phyloP scores from a whole-genome alignment of 2,113 vertebrate genomes.

The Tachuris rubrigastra region DNA sequence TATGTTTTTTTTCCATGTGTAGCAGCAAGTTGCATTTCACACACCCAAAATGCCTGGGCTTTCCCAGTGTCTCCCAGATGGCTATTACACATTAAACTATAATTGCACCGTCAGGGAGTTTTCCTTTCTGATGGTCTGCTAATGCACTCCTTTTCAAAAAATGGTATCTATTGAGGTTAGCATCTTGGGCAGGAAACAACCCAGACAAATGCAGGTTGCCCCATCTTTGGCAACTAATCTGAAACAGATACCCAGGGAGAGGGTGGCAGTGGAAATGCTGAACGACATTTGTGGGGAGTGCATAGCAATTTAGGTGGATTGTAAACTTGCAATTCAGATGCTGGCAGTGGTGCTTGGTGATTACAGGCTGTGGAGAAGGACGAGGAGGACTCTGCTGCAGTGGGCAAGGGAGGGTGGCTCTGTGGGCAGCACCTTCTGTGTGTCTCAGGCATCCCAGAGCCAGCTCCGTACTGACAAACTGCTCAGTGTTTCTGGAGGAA shows the following conservation, averaged over 20 bases:
- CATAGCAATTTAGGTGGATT: background rate
- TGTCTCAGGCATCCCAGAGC: background rate
- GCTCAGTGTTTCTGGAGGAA: background rate
- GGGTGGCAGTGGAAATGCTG: background rate
- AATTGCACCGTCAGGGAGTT: constrained; percentile 33
- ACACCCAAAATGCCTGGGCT: background rate
- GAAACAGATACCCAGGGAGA: constrained; percentile 9
- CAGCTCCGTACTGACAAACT: background rate
- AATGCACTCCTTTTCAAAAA: background rate
- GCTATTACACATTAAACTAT: constrained; percentile 4
- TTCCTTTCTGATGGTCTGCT: constrained; percentile 47
- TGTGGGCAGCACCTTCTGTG: background rate
- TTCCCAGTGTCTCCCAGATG: background rate
- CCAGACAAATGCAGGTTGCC: constrained; percentile 28
- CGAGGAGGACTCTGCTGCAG: background rate
- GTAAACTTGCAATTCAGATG: constrained; percentile 15
- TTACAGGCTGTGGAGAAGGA: background rate
- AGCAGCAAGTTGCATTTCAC: background rate
- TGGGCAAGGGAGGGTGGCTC: background rate
- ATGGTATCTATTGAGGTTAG: background rate
- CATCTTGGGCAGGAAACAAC: constrained; percentile 35
- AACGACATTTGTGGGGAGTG: background rate
- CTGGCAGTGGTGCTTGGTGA: background rate
- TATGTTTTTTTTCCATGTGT: background rate
- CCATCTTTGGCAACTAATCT: constrained; percentile 13